Evolutionary conservation across 2,113 vertebrate genomes (phyloP).

Genomic region (Ifrita kowaldi): DNA sequence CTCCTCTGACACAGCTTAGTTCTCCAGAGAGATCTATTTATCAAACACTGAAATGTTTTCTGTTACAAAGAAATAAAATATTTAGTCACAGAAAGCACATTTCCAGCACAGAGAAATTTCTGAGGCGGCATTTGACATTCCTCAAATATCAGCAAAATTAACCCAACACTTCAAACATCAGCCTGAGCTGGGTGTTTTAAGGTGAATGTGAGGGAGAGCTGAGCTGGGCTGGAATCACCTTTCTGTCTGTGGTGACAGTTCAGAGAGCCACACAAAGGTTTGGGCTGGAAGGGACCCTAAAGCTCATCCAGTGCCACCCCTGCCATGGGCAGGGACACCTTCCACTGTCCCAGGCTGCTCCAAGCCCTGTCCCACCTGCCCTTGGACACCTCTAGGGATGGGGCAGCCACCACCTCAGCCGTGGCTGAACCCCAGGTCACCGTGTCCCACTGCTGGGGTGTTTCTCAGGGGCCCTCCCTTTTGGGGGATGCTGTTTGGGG

Average conservation of each 20-base stretch:
- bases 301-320: neutral
- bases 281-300: neutral
- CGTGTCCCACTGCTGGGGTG: neutral
- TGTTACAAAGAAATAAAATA: neutral
- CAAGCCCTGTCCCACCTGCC: neutral
- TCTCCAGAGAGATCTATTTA: neutral
- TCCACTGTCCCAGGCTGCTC: rapidly evolving
- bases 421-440: neutral
- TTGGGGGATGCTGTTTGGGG: neutral
- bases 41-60: neutral
- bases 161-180: neutral
- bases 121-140: neutral
- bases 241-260: neutral
- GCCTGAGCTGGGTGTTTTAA: neutral
- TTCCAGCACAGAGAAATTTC: neutral
- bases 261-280: neutral
- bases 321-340: neutral
- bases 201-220: neutral
- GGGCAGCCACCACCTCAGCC: neutral
- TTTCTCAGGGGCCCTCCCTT: neutral
- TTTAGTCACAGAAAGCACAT: neutral
- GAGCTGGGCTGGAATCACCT: neutral
- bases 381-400: neutral
- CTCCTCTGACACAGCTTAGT: neutral
- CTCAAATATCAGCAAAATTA: neutral